Evolutionary conservation across 2,888 invertebrate genomes (phyloP), one percentile per base, ranked within the genome.

Genomic region (Gari tellinella): DNA sequence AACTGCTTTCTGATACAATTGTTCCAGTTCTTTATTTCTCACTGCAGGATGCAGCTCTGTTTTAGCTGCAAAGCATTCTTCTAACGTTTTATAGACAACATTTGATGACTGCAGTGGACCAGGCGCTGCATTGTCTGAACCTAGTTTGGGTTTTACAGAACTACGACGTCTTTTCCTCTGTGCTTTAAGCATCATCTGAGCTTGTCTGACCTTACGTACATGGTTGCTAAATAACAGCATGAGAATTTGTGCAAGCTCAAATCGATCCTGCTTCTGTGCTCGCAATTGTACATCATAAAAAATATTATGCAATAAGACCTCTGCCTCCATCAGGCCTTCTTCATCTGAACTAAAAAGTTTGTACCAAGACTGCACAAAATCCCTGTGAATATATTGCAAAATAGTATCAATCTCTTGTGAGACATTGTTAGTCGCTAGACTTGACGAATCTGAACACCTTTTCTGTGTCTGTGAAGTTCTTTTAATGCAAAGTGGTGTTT

Each of bases 301-400:
- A 23, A 79, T 75, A 31, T 75, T 57, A 46, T 72, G 52, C 19
- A 87, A 58, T 43, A 85, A 48, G 14, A 61, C 57, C 14, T 83
- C 77, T 37, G 77, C 67, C 53, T 89, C 86, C 21, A 78, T 70
- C 26, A 82, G 53, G 48, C 82, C 72, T 43, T 78, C 72, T 25
- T 76, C 51, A 53, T 83, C 77, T 31, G 76, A 70, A 38, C 83
- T 85, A 58, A 87, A 80, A 21, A 73, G 57, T 45, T 80, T 45
- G 64, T 85, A 86, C 88, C 88, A 88, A 8, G 86, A 78, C n/a
- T 78, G 64, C 1, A 89, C 74, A 73, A 87, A 88, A 69, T 88
- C 88, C 70, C 81, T 66, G 8, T 77, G 53, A 41, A 83, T 78
- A 4, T 79, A 60, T 14, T 37, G 43, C 14, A 64, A 61, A 23